Conservation (phyloP, 2,888 invertebrate species). For the Perithous albicinctus region DNA sequence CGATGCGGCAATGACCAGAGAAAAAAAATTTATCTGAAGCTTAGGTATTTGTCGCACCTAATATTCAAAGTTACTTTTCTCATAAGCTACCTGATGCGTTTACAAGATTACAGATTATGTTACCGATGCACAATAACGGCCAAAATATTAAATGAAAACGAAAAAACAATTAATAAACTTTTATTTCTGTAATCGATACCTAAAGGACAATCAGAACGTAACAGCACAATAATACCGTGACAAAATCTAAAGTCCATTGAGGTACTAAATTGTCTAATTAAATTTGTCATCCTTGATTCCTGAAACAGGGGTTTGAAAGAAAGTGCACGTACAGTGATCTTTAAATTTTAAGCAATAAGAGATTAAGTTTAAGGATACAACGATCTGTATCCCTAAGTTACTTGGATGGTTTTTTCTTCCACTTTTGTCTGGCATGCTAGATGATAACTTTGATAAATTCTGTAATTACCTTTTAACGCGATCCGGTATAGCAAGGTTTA, state of each 20-base stretch:
- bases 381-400: too few species aligned
- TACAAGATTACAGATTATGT: not conserved
- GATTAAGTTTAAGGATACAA: too few species aligned
- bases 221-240: not conserved
- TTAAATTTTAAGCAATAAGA: too few species aligned
- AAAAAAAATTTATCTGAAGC: slow-evolving; percentile 26
- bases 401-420: too few species aligned
- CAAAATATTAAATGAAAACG: not conserved
- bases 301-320: too few species aligned
- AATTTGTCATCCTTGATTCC: too few species aligned
- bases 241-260: too few species aligned
- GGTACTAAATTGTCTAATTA: too few species aligned
- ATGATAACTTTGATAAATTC: too few species aligned
- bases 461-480: not conserved
- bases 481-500: not conserved
- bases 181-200: not conserved
- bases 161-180: not conserved
- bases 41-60: slow-evolving; percentile 5
- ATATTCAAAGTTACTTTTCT: slow-evolving; percentile 9
- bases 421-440: too few species aligned
- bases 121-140: not conserved
- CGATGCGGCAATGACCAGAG: slow-evolving; percentile 12
- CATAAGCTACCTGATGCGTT: not conserved
- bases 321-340: too few species aligned
- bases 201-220: not conserved